Conservation (phyloP, 2,888 invertebrate species). For the Drosophila buzzatii region DNA sequence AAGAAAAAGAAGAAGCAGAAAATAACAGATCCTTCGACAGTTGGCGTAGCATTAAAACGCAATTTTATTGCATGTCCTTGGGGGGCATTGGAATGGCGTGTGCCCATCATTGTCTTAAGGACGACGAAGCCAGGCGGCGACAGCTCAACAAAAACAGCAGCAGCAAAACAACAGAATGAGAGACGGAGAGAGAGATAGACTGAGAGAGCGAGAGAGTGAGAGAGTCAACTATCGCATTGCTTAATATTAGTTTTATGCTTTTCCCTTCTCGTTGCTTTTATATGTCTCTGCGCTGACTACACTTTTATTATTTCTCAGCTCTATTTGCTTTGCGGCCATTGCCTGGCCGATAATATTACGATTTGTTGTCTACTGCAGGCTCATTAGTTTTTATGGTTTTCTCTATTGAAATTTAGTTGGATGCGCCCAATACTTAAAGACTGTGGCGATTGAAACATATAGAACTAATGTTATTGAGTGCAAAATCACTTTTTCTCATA, state of each 20-base stretch:
- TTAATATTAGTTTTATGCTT: slow-evolving; percentile 72
- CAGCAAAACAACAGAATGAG: slow-evolving; percentile 12
- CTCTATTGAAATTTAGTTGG: slow-evolving; percentile 31
- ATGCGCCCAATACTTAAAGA: slow-evolving; percentile 3
- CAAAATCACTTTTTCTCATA: no score
- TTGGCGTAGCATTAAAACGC: slow-evolving; percentile 72
- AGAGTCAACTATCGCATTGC: slow-evolving; percentile 5
- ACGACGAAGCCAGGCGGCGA: slow-evolving; percentile 54
- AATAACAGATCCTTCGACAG: slow-evolving; percentile 37
- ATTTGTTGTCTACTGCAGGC: slow-evolving; percentile 74
- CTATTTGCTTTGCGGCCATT: no score
- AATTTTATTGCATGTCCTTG: slow-evolving; percentile 76
- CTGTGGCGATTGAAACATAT: neutral
- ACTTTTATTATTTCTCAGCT: slow-evolving; percentile 60
- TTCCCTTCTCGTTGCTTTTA: slow-evolving; percentile 32
- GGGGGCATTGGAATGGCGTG: slow-evolving; percentile 42
- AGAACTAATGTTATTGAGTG: neutral
- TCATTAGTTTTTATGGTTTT: slow-evolving; percentile 67
- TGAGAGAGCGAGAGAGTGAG: neutral
- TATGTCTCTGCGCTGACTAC: slow-evolving; percentile 55
- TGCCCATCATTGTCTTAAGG: slow-evolving; percentile 69
- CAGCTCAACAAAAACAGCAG: slow-evolving; percentile 36
- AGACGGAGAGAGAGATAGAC: neutral
- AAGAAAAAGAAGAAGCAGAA: neutral
- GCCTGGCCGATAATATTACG: no score